phyloP scores from a whole-genome alignment of 2,797 vertebrate species.

The Enteromius fasciolatus region DNA sequence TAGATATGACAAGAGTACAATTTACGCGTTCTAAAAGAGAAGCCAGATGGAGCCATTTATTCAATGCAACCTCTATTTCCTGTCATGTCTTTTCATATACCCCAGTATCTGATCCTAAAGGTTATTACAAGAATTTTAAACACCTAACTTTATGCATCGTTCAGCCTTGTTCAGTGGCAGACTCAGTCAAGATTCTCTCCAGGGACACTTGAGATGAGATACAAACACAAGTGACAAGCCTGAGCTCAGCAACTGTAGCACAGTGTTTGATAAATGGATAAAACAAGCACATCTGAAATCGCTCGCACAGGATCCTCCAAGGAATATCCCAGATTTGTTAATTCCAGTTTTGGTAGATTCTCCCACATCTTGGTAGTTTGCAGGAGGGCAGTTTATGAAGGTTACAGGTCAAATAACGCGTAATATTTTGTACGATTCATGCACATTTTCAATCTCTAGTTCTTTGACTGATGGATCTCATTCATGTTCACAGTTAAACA shows the following conservation, averaged over 20 bases:
- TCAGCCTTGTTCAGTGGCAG: not conserved
- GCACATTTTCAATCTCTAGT: not conserved
- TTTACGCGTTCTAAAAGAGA: not conserved
- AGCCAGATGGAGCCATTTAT: not conserved
- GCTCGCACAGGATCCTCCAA: slow-evolving; percentile 1
- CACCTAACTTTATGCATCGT: not conserved
- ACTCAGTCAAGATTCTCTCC: slow-evolving; percentile 24
- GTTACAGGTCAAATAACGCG: not conserved
- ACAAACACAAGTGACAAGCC: slow-evolving; percentile 49
- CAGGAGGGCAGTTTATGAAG: not conserved
- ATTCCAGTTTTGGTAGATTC: slow-evolving; percentile 21
- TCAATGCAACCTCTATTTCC: not conserved
- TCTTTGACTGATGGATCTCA: slow-evolving; percentile 1
- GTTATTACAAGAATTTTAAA: slow-evolving; percentile 26
- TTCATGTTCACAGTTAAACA: not conserved
- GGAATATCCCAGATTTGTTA: slow-evolving; percentile 32
- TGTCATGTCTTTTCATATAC: slow-evolving; percentile 12
- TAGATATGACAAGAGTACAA: not conserved
- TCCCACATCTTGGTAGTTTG: not conserved
- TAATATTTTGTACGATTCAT: not conserved
- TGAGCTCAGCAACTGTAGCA: slow-evolving; percentile 36
- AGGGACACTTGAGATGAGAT: slow-evolving; percentile 34
- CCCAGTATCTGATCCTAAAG: slow-evolving; percentile 29
- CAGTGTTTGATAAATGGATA: slow-evolving; percentile 25
- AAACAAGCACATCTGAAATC: slow-evolving; percentile 40